Percentiles rank a stretch among this genome's conserved stretches.
Evolutionary conservation across 2,797 vertebrate genomes (phyloP).

Genomic region (Spinus olivaceus): DNA sequence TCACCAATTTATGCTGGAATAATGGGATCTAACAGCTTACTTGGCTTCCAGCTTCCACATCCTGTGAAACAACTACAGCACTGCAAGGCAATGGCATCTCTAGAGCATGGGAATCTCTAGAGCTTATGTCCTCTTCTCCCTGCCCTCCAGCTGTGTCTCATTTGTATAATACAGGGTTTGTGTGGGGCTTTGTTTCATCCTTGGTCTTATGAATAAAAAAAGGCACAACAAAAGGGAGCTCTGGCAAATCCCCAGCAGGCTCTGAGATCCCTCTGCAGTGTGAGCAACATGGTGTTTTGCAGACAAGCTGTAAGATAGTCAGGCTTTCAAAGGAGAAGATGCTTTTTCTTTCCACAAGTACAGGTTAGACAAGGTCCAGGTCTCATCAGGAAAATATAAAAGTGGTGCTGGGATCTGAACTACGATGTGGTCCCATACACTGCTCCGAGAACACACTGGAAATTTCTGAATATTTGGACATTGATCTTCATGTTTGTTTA

Average conservation of each 20-base stretch:
- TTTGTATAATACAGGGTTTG: background rate
- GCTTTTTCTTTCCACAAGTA: background rate
- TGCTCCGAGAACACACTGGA: background rate
- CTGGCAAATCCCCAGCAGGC: background rate
- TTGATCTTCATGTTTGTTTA: background rate
- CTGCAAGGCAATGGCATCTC: background rate
- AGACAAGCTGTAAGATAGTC: background rate
- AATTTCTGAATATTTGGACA: background rate
- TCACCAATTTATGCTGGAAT: background rate
- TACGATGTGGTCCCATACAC: background rate
- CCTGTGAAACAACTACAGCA: background rate
- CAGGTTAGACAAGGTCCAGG: background rate
- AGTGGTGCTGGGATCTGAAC: background rate
- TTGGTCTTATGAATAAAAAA: background rate
- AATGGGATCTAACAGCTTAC: background rate
- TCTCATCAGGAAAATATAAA: background rate
- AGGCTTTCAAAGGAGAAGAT: background rate
- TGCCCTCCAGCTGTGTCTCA: background rate
- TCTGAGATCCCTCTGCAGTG: background rate
- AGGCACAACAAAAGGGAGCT: background rate
- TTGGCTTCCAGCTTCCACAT: background rate
- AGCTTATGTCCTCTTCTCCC: background rate
- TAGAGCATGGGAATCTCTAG: background rate
- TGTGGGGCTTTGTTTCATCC: constrained; percentile 15
- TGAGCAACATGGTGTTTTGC: background rate